A percentile compares a stretch with the other conserved stretches of the same genome.
Conservation (phyloP, 2,888 invertebrate species). For the Spodoptera littoralis region DNA sequence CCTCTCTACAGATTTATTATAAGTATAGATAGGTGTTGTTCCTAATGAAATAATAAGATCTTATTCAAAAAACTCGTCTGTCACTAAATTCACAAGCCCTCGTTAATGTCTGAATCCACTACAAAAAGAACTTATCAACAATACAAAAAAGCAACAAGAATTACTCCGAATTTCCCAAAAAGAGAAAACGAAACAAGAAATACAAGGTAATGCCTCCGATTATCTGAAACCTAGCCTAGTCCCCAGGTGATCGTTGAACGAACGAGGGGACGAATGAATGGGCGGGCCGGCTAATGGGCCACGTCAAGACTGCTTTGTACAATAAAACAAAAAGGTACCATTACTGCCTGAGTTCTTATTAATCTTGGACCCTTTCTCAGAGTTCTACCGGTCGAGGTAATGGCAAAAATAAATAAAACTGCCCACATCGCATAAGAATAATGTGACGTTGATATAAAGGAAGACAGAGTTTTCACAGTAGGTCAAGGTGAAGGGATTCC, state of each 20-base stretch:
- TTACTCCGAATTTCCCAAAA: slow-evolving; percentile 18
- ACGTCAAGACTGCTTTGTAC: slow-evolving; percentile 78
- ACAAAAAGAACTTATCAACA: not conserved
- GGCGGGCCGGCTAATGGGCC: slow-evolving; percentile 78
- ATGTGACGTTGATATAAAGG: slow-evolving; percentile 45
- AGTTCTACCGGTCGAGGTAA: slow-evolving; percentile 40
- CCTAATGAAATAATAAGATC: too few relatives aligned
- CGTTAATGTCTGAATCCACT: too few relatives aligned
- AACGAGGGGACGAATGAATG: slow-evolving; percentile 77
- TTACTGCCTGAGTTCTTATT: slow-evolving; percentile 69
- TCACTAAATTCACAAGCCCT: too few relatives aligned
- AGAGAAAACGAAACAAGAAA: slow-evolving; percentile 61
- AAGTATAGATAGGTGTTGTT: too few relatives aligned
- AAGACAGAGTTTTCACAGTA: slow-evolving; percentile 21
- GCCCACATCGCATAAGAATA: slow-evolving; percentile 42
- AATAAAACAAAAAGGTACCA: slow-evolving; percentile 81
- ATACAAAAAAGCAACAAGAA: slow-evolving; percentile 3
- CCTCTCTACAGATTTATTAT: too few relatives aligned
- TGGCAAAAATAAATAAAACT: slow-evolving; percentile 55
- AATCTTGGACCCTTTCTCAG: slow-evolving; percentile 57
- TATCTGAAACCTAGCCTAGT: slow-evolving; percentile 72
- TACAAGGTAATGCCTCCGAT: slow-evolving; percentile 71
- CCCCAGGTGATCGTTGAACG: slow-evolving; percentile 83
- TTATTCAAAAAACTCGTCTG: too few relatives aligned
- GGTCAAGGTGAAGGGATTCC: slow-evolving; percentile 24